Conservation (phyloP, 2,113 vertebrate genomes). For the Psammodynastes pulverulentus region DNA sequence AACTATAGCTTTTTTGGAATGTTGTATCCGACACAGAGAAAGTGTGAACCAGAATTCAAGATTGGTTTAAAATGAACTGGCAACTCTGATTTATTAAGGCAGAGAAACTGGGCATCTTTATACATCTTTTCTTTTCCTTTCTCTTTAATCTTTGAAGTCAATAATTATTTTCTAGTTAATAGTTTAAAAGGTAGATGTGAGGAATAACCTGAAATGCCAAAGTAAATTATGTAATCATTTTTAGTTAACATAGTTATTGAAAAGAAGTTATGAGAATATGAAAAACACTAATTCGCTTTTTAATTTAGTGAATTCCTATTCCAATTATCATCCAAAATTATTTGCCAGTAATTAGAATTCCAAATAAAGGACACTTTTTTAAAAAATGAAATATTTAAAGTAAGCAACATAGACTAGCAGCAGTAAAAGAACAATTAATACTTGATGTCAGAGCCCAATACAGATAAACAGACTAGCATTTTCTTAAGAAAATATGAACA, state of each 20-base stretch:
- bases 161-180: neutral
- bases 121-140: neutral
- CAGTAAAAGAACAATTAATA: neutral
- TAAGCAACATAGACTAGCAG: neutral
- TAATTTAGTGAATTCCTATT: neutral
- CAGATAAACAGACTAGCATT: neutral
- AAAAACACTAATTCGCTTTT: neutral
- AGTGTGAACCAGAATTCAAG: neutral
- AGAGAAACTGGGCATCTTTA: neutral
- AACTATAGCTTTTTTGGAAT: neutral
- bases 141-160: neutral
- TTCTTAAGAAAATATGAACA: neutral
- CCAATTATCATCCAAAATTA: neutral
- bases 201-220: neutral
- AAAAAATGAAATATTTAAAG: neutral
- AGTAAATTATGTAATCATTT: neutral
- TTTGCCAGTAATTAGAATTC: neutral
- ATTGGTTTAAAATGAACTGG: neutral
- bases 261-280: neutral
- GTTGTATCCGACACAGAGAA: neutral
- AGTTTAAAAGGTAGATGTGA: neutral
- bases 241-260: neutral
- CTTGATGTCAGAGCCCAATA: neutral
- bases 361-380: neutral
- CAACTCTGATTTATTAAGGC: neutral